Conservation (phyloP, 2,113 vertebrate genomes). For the Erinaceus europaeus region DNA sequence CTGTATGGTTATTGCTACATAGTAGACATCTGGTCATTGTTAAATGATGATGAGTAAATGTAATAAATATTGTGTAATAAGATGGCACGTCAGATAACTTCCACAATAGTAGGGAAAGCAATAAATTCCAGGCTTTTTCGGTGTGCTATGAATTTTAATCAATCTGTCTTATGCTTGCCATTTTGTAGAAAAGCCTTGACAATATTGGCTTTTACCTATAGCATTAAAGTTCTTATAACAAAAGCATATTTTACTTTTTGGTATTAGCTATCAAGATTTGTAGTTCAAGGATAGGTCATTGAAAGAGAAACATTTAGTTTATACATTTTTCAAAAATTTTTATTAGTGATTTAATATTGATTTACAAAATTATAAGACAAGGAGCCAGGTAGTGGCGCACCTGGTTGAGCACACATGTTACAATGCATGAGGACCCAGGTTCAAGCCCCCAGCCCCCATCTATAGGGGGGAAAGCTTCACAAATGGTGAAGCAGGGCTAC, state of each 20-base stretch:
- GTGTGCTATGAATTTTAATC: slow-evolving; percentile 34
- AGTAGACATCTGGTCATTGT: neutral
- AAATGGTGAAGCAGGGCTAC: no score
- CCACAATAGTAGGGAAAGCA: slow-evolving; percentile 8
- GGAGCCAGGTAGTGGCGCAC: no score
- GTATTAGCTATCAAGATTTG: neutral
- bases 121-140: slow-evolving; percentile 31
- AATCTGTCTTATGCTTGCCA: neutral
- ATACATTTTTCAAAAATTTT: no score
- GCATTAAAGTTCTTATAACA: neutral
- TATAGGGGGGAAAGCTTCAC: no score
- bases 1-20: neutral
- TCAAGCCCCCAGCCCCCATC: no score
- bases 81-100: slow-evolving; percentile 33
- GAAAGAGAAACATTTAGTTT: slow-evolving; percentile 14
- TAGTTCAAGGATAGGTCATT: slow-evolving; percentile 10
- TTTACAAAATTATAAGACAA: no score
- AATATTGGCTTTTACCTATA: neutral
- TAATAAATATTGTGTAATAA: slow-evolving; percentile 35
- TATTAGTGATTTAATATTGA: no score
- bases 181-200: slow-evolving; percentile 11
- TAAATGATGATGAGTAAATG: slow-evolving; percentile 20
- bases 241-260: slow-evolving; percentile 18
- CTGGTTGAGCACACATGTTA: no score
- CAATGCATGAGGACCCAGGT: no score